phyloP scores from a whole-genome alignment of 2,113 vertebrate genomes.

The Daphoenositta chrysoptera region DNA sequence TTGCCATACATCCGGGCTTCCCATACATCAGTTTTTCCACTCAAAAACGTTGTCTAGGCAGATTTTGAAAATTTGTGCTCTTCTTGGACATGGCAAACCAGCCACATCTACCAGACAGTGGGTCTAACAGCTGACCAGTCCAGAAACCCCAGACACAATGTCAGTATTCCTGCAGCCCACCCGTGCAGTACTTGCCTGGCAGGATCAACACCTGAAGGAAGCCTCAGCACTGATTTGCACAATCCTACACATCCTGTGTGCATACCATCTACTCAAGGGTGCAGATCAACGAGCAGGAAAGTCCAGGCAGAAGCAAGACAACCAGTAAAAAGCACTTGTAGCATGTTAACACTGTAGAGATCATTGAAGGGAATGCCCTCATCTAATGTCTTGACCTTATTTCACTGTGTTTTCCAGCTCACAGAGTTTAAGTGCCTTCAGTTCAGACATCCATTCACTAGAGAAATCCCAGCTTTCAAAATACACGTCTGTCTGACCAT shows the following conservation, averaged over 20 bases:
- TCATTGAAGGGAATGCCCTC: neutral
- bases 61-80: neutral
- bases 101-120: neutral
- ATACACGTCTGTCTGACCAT: neutral
- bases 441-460: neutral
- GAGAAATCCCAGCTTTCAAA: slow-evolving; percentile 35
- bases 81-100: neutral
- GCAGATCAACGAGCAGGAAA: neutral
- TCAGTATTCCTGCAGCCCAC: neutral
- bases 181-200: rapidly evolving
- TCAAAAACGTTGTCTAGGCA: neutral
- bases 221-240: neutral
- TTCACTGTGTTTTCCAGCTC: neutral
- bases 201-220: neutral
- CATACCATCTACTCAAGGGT: neutral
- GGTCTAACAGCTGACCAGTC: neutral
- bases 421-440: neutral
- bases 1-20: neutral
- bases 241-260: neutral
- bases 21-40: neutral
- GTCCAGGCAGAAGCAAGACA: neutral
- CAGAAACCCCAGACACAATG: neutral
- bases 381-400: neutral
- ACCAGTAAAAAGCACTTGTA: neutral
- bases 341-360: neutral